Evolutionary conservation across 2,113 vertebrate species (phyloP).

Genomic region (Myiagra hebetior): DNA sequence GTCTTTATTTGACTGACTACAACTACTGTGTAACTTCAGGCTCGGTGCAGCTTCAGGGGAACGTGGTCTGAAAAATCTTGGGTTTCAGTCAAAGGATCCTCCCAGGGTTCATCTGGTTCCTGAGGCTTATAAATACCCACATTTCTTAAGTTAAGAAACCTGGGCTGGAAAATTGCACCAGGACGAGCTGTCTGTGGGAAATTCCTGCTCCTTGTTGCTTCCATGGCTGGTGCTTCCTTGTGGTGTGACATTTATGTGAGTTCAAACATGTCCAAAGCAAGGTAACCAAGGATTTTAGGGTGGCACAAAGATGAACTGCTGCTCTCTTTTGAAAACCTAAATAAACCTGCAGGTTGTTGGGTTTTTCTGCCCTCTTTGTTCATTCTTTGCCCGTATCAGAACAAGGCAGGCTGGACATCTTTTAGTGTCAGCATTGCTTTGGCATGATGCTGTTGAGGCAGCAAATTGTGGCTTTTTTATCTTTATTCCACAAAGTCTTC

Average conservation of each 20-base stretch:
- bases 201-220: background rate
- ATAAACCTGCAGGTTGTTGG: background rate
- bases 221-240: background rate
- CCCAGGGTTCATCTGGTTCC: background rate
- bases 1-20: background rate
- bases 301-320: background rate
- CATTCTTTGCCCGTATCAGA: background rate
- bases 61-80: background rate
- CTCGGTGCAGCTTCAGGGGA: background rate
- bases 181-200: background rate
- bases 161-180: background rate
- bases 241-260: background rate
- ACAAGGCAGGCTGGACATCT: background rate
- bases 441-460: background rate
- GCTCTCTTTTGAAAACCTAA: background rate
- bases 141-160: background rate
- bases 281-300: background rate
- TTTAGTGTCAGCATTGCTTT: background rate
- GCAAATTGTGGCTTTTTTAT: background rate
- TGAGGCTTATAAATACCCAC: background rate
- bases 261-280: background rate
- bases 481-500: background rate
- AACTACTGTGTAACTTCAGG: conserved; percentile 26
- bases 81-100: background rate
- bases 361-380: background rate